phyloP scores from a whole-genome alignment of 2,888 invertebrate species.

The Agriopis marginaria region DNA sequence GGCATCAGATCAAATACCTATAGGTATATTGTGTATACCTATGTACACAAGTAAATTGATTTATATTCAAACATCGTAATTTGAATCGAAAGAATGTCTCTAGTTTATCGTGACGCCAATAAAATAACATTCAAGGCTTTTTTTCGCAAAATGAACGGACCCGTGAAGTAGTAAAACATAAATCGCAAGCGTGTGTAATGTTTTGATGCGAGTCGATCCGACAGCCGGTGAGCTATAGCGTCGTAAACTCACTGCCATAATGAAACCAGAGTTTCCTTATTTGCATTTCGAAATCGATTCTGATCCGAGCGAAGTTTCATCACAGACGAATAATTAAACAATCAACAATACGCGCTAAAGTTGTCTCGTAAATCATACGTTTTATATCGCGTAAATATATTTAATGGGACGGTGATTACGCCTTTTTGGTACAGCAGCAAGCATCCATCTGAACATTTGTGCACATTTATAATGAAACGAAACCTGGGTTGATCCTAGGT shows the following conservation, averaged over 20 bases:
- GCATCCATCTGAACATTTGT: no score
- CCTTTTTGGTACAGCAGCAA: no score
- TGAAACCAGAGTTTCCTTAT: slow-evolving; percentile 57
- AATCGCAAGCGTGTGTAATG: slow-evolving; percentile 25
- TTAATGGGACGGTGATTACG: neutral
- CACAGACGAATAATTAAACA: slow-evolving; percentile 67
- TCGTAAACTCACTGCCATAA: slow-evolving; percentile 45
- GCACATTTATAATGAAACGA: no score
- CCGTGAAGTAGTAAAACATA: slow-evolving; percentile 33
- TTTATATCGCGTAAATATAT: slow-evolving; percentile 52
- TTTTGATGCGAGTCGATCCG: slow-evolving; percentile 24
- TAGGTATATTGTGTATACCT: no score
- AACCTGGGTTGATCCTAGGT: no score
- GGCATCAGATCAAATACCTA: no score
- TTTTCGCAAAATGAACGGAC: slow-evolving; percentile 29
- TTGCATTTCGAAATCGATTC: slow-evolving; percentile 61
- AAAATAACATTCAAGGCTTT: slow-evolving; percentile 1
- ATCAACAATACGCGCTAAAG: slow-evolving; percentile 61
- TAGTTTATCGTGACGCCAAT: no score
- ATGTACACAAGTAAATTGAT: no score
- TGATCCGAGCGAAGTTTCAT: slow-evolving; percentile 56
- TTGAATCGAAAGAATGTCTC: no score
- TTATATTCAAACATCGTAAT: no score
- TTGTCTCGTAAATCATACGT: slow-evolving; percentile 68
- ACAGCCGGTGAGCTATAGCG: slow-evolving; percentile 26